Base-by-base conservation (phyloP, 2,113 vertebrate genomes). In the Chaetops frenatus region DNA sequence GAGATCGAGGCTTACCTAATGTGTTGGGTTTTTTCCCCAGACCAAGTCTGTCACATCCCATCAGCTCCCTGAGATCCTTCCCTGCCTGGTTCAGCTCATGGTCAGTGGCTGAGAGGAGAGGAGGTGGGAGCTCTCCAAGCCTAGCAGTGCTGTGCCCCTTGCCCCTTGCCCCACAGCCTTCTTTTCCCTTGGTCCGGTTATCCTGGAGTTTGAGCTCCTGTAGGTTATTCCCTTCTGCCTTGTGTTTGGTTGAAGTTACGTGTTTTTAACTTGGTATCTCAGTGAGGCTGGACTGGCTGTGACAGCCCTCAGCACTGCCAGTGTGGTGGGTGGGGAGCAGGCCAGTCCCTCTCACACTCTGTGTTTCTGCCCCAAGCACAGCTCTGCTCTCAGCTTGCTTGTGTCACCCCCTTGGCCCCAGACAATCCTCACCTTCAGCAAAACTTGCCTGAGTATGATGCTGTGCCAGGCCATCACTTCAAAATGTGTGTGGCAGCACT, bases 31-130 rank as follows among this genome's bases (percentile, higher is more conserved):
- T 70, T 73, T 91, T 65, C 60, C 60, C 88, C 78, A 93, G 81
- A 45, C 15, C 60, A 21, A 0, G 0, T 84, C 69, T 87, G 47
- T 78, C 81, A 78, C 64, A 78, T 70, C 20, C 73, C 69, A 48
- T 81, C 81, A 70, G 12, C 1, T 2, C 58, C 2, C 2, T 57
- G 50, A 86, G 65, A 17, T 78, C 70, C 57, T 56, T 62, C 53
- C 53, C 40, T 1, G 3, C 44, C 64, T 57, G 54, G 8, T 56
- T 88, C 6, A 12, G 44, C 40, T 64, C 38, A 44, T 38, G 66
- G 47, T 25, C 0, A 0, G 29, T 5, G 12, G 71, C 47, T 88
- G 74, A 58, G 28, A 9, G 16, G 27, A 57, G 38, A 0, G 4
- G 56, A 86, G 40, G 15, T 69, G 58, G 54, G 70, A 89, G 29